Percentiles rank a stretch among this genome's conserved stretches.
phyloP scores from a whole-genome alignment of 2,888 invertebrate species.

The Tipula lateralis region DNA sequence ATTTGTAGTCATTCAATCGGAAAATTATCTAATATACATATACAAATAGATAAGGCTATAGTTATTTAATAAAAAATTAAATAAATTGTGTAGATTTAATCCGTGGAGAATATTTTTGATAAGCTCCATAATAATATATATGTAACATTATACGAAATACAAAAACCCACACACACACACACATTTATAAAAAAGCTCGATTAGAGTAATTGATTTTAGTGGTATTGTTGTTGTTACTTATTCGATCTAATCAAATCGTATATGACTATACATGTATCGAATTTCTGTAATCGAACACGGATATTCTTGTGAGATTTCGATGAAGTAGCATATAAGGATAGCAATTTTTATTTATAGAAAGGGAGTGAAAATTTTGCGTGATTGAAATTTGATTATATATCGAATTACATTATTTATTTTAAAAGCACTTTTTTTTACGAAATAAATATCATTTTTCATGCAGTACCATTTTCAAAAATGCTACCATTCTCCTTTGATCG shows the following conservation, averaged over 20 bases:
- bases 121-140: background rate
- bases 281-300: background rate
- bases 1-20: background rate
- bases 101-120: background rate
- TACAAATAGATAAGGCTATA: background rate
- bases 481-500: background rate
- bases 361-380: background rate
- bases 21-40: background rate
- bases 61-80: background rate
- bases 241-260: background rate
- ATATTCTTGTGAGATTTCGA: background rate
- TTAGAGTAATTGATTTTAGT: background rate
- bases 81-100: background rate
- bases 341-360: background rate
- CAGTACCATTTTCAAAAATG: background rate
- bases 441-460: background rate
- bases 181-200: background rate
- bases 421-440: too few species aligned
- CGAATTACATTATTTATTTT: background rate
- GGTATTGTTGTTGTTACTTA: background rate
- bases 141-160: too few species aligned
- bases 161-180: background rate
- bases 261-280: background rate
- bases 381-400: background rate
- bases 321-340: background rate